Evolutionary conservation across 1,140 invertebrate species (phyloP).

Genomic region (Homarus americanus): DNA sequence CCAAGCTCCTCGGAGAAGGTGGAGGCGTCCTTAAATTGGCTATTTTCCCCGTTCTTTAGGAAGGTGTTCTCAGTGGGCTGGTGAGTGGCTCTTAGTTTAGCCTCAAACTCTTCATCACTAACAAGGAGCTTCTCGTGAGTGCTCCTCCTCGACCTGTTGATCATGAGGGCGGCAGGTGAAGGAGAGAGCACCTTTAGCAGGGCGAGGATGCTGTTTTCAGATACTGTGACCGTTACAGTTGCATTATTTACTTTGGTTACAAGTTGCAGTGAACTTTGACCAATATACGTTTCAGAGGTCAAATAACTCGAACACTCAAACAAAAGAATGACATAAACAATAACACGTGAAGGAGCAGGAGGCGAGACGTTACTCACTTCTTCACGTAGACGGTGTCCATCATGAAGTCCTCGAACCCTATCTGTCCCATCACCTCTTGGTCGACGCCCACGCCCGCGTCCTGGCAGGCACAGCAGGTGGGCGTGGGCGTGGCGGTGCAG

Average conservation of each 20-base stretch:
- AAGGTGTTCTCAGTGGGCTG: neutral
- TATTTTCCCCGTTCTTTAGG: neutral
- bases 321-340: too few species aligned
- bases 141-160: neutral
- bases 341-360: too few species aligned
- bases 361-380: constrained; percentile 53
- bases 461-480: constrained; percentile 40
- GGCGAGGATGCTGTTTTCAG: too few species aligned
- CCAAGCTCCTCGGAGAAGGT: neutral
- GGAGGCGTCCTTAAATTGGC: neutral
- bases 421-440: constrained; percentile 51
- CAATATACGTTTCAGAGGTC: too few species aligned
- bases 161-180: too few species aligned
- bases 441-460: neutral
- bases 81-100: neutral
- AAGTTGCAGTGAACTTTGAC: too few species aligned
- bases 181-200: too few species aligned
- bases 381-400: constrained; percentile 66
- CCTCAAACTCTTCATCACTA: neutral
- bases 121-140: neutral
- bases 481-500: neutral
- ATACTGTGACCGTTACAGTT: too few species aligned
- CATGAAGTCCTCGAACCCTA: constrained; percentile 59
- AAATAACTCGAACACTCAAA: too few species aligned
- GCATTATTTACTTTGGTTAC: too few species aligned